Conservation (phyloP, 2,888 invertebrate species). For the Lepidochitona cinerea region DNA sequence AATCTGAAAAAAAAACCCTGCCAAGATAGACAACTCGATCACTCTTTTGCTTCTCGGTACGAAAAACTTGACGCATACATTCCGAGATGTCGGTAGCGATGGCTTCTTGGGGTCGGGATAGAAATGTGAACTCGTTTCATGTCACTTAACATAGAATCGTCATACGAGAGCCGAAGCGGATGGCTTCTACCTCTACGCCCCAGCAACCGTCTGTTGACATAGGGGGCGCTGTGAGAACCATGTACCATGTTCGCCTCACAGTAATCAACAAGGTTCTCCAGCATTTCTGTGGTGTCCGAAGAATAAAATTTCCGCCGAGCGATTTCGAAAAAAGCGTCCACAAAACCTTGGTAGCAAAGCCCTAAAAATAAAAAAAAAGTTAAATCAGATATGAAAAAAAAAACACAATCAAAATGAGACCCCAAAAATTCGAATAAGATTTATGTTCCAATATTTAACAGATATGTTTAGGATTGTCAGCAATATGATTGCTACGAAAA, state of each 20-base stretch:
- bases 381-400: too few relatives aligned
- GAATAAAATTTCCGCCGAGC: slow-evolving; percentile 51
- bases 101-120: background rate
- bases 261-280: slow-evolving; percentile 54
- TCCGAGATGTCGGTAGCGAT: background rate
- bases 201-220: background rate
- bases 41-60: background rate
- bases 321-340: slow-evolving; percentile 64
- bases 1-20: too few relatives aligned
- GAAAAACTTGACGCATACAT: background rate
- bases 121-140: background rate
- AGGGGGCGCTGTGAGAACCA: background rate
- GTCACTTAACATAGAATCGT: background rate
- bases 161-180: background rate
- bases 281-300: slow-evolving; percentile 39
- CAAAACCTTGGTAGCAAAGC: slow-evolving; percentile 63
- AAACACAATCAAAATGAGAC: too few relatives aligned
- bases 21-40: too few relatives aligned
- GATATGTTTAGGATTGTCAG: too few relatives aligned
- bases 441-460: too few relatives aligned
- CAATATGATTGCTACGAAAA: too few relatives aligned
- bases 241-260: slow-evolving; percentile 46
- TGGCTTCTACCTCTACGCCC: background rate
- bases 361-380: slow-evolving; percentile 38
- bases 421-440: too few relatives aligned